Evolutionary conservation across 2,113 vertebrate species (phyloP).

Genomic region (Uria lomvia): DNA sequence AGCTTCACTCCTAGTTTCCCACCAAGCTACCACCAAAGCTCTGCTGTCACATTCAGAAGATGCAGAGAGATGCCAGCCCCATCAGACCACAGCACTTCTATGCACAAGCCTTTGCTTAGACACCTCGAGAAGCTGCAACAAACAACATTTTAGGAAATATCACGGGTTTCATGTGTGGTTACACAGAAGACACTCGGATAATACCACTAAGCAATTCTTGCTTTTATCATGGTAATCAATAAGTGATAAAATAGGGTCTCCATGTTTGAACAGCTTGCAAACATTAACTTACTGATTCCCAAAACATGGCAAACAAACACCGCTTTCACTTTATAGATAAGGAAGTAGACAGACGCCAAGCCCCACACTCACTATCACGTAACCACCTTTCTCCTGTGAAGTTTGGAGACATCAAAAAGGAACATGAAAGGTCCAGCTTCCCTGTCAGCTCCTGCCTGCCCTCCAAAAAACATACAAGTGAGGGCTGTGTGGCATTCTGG

Average conservation of each 20-base stretch:
- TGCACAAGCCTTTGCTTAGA: not conserved
- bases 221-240: not conserved
- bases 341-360: not conserved
- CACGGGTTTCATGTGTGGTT: not conserved
- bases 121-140: accelerated
- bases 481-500: not conserved
- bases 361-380: accelerated
- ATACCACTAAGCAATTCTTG: not conserved
- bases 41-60: not conserved
- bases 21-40: not conserved
- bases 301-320: not conserved
- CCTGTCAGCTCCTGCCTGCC: not conserved
- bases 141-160: not conserved
- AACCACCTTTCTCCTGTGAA: not conserved
- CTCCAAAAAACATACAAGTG: not conserved
- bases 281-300: not conserved
- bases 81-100: not conserved
- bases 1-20: not conserved
- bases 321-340: not conserved
- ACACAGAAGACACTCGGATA: not conserved
- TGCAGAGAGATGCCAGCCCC: not conserved
- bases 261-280: not conserved
- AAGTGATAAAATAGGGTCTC: not conserved
- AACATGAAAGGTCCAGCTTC: not conserved
- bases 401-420: not conserved